Percentiles rank a stretch among this genome's conserved stretches.
Evolutionary conservation across 2,113 vertebrate genomes (phyloP).

Genomic region (Equus quagga): DNA sequence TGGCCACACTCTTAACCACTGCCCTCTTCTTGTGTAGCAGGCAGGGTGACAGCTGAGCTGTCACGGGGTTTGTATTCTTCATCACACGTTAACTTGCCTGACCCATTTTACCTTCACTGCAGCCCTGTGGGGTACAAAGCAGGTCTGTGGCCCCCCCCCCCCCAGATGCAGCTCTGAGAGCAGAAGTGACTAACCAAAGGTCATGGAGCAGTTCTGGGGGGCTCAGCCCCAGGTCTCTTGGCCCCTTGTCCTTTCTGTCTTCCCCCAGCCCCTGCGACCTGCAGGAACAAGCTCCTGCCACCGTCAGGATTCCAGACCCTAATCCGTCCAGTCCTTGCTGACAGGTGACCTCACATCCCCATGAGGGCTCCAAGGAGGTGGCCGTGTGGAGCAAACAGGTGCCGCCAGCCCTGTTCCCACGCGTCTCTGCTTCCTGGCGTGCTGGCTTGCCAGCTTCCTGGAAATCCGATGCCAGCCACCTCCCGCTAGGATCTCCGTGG

Average conservation of each 20-base stretch:
- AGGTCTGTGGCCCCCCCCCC: not conserved
- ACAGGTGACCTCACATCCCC: conserved; percentile 23
- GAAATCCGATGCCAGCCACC: conserved; percentile 53
- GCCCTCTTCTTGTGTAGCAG: not conserved
- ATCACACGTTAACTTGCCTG: not conserved
- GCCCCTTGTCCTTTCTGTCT: not conserved
- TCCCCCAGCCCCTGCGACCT: not conserved
- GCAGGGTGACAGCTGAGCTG: not conserved
- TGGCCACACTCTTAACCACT: not conserved
- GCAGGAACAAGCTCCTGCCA: not conserved
- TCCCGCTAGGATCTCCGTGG: conserved; percentile 61
- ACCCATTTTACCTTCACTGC: not conserved
- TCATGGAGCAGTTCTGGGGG: not conserved
- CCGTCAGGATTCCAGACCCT: not conserved
- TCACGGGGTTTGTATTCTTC: not conserved
- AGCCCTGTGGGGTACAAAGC: not conserved
- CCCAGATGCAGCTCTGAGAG: not conserved
- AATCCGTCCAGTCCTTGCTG: not conserved
- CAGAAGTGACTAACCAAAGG: not conserved
- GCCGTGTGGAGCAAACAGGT: not conserved
- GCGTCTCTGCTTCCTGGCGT: conserved; percentile 47
- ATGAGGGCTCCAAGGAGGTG: not conserved
- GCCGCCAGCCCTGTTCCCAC: conserved; percentile 37
- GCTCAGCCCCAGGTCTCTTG: not conserved
- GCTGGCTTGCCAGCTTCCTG: conserved; percentile 31